Evolutionary conservation across 2,113 vertebrate genomes (phyloP).

Genomic region (Lasiurus borealis): DNA sequence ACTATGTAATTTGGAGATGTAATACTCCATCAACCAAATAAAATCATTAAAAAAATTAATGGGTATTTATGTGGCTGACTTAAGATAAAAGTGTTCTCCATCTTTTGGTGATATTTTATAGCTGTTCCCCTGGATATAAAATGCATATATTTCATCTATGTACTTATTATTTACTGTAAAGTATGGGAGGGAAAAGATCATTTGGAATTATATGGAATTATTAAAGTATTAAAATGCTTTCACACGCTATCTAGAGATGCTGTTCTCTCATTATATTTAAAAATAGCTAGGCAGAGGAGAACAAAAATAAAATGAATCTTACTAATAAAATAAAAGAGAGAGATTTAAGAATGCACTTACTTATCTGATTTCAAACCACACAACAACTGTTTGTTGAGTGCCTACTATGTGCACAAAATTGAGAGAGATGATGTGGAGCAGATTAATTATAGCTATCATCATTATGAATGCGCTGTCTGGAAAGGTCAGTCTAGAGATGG

Average conservation of each 20-base stretch:
- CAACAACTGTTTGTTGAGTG: not conserved
- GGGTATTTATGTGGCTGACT: slow-evolving; percentile 78
- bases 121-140: slow-evolving; percentile 43
- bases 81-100: slow-evolving; percentile 77
- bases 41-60: slow-evolving; percentile 83
- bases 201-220: slow-evolving; percentile 75
- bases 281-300: slow-evolving; percentile 61
- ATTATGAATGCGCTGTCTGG: not conserved
- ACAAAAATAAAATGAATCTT: slow-evolving; percentile 64
- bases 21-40: slow-evolving; percentile 81
- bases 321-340: slow-evolving; percentile 45
- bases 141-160: slow-evolving; percentile 64
- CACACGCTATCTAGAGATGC: slow-evolving; percentile 51
- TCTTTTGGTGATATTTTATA: slow-evolving; percentile 68
- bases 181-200: slow-evolving; percentile 60
- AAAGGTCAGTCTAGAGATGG: not conserved
- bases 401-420: slow-evolving; percentile 50
- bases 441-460: not conserved
- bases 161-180: slow-evolving; percentile 71
- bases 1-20: slow-evolving; percentile 80
- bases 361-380: not conserved
- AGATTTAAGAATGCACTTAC: not conserved
- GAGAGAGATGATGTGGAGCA: not conserved
- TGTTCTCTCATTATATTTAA: slow-evolving; percentile 63
- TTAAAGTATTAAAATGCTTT: slow-evolving; percentile 73